Conservation (phyloP, 2,888 invertebrate genomes). For the Ectobius pallidus region DNA sequence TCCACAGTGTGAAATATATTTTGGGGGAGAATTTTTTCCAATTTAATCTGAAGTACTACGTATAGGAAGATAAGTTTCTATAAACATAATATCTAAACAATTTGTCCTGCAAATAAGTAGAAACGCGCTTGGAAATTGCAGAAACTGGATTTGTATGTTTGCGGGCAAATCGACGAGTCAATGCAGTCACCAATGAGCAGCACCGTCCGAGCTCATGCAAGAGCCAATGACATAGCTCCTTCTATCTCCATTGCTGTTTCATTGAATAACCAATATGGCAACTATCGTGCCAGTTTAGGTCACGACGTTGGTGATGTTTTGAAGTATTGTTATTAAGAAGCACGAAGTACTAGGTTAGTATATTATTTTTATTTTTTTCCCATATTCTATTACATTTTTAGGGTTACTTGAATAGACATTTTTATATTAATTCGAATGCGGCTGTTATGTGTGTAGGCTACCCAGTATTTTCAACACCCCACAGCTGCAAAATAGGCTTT, state of each 20-base stretch:
- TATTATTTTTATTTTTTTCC: background rate
- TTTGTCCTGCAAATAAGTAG: too few relatives aligned
- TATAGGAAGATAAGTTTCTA: too few relatives aligned
- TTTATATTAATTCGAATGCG: background rate
- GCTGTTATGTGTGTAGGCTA: too few relatives aligned
- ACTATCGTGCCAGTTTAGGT: constrained; percentile 35
- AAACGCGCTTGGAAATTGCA: too few relatives aligned
- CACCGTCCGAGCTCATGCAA: background rate
- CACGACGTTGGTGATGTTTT: constrained; percentile 36
- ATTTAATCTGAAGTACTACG: too few relatives aligned
- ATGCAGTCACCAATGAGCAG: background rate
- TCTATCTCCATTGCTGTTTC: constrained; percentile 14
- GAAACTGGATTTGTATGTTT: too few relatives aligned
- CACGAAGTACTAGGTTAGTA: constrained; percentile 38
- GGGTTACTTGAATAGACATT: background rate
- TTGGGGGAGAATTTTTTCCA: too few relatives aligned
- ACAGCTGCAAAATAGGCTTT: background rate
- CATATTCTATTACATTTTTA: background rate
- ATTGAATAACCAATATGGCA: constrained; percentile 39
- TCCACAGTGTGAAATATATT: too few relatives aligned
- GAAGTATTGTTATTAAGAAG: constrained; percentile 33
- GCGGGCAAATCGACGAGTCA: too few relatives aligned
- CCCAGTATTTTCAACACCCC: constrained; percentile 3
- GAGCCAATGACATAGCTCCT: background rate
- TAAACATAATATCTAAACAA: too few relatives aligned